Evolutionary conservation across 2,113 vertebrate species (phyloP), one percentile per base, ranked within the genome.

Genomic region (Tachysurus fulvidraco): DNA sequence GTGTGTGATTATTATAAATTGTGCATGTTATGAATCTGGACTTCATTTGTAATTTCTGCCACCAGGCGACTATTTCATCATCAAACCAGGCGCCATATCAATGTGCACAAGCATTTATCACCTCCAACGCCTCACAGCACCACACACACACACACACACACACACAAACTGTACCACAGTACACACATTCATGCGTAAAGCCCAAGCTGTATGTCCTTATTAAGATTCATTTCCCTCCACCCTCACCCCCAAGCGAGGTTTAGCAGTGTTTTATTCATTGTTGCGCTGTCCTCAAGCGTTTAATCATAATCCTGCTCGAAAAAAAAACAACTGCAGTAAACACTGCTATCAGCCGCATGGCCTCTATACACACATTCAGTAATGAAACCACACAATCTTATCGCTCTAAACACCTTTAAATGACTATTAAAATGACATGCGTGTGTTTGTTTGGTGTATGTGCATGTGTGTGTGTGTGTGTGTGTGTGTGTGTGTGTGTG

Each of bases 21-120:
- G 80, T 64, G 80, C 25, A 64, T 82, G 59, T 82, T 82, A 82
- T 82, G 41, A 82, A 82, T 82, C 80, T 62, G 80, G 80, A 82
- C 57, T 64, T 82, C 41, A 64, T 64, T 82, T 64, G 14, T 82
- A 82, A 82, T 82, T 82, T 82, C 23, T 82, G 80, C 80, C 41
- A 82, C 80, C 41, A 82, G 59, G 41, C 57, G 4, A 82, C 36
- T 82, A 64, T 82, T 82, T 82, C 80, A 82, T 81, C 79, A 81
- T 62, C 80, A n/a, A 62, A 64, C 80, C 21, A 23, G 36, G 79
- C 30, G 36, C 57, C 79, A 62, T 81, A 82, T 60, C 80, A 82
- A 82, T 62, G 59, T n/a, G 80, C 36, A 62, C 10, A 44, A n/a
- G 13, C 80, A 82, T 82, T 64, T n/a, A 46, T 82, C 80, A 82